phyloP scores from a whole-genome alignment of 2,888 invertebrate genomes.

The Idaea straminata region DNA sequence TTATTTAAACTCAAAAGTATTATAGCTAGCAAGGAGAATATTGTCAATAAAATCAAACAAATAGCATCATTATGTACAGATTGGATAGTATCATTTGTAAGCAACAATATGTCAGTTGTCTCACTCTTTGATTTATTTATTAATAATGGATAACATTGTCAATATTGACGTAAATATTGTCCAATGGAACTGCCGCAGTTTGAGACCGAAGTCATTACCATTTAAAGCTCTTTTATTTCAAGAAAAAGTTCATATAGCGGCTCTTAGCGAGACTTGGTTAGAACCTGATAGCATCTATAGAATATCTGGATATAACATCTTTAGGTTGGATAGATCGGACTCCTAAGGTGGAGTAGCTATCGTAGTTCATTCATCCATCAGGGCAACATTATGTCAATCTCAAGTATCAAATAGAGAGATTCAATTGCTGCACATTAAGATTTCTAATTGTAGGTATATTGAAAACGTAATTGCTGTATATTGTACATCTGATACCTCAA shows the following conservation, averaged over 20 bases:
- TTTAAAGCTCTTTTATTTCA: conserved; percentile 23
- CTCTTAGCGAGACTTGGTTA: conserved; percentile 32
- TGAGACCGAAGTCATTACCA: conserved; percentile 23
- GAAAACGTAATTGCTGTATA: conserved; percentile 9
- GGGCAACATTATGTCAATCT: conserved; percentile 1
- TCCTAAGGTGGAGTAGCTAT: conserved; percentile 32
- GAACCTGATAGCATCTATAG: conserved; percentile 17
- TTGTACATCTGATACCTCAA: conserved; percentile 6
- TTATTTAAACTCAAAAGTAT: conserved; percentile 5
- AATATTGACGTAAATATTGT: conserved; percentile 7
- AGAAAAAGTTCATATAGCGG: conserved; percentile 31
- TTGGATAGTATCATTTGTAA: conserved; percentile 11
- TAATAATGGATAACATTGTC: conserved; percentile 20
- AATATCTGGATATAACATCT: conserved; percentile 25
- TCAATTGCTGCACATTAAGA: conserved; percentile 7
- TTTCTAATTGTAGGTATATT: conserved; percentile 7
- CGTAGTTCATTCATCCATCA: conserved; percentile 28
- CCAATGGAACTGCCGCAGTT: conserved; percentile 34
- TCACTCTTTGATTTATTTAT: conserved; percentile 7
- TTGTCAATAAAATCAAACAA: conserved; percentile 8
- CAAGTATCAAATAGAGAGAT: not conserved
- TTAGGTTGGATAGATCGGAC: conserved; percentile 25
- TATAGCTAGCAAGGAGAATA: not conserved
- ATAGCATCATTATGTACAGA: conserved; percentile 11
- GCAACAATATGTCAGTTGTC: conserved; percentile 7